phyloP scores from a whole-genome alignment of 2,113 vertebrate species.

The Ameiurus melas region DNA sequence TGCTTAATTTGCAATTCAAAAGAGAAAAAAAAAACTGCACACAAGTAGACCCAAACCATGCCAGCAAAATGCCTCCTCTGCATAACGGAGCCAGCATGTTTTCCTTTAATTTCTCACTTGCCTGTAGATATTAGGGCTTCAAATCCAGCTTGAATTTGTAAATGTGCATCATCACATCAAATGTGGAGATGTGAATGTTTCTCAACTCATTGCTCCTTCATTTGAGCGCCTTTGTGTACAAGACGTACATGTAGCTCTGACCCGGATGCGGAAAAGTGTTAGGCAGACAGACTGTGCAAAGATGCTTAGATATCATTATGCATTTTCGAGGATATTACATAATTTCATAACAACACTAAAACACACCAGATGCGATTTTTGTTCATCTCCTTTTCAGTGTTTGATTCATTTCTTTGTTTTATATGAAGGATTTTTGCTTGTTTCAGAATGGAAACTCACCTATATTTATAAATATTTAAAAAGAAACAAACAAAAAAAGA shows the following conservation, averaged over 20 bases:
- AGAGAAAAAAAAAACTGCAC: not conserved
- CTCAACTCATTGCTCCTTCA: not conserved
- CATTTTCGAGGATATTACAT: not conserved
- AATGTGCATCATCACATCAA: not conserved
- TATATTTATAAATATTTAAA: not conserved
- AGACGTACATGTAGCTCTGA: not conserved
- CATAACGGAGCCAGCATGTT: not conserved
- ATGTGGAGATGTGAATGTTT: not conserved
- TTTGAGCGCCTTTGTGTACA: not conserved
- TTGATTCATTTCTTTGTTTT: not conserved
- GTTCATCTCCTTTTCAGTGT: not conserved
- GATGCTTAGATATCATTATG: not conserved
- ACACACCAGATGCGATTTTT: not conserved
- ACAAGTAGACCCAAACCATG: not conserved
- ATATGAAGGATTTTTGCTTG: not conserved
- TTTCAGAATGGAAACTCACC: not conserved
- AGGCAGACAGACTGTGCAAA: not conserved
- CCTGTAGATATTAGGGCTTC: not conserved
- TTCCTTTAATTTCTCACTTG: not conserved
- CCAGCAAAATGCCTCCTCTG: not conserved
- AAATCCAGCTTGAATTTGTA: not conserved
- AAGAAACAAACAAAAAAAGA: too few relatives aligned
- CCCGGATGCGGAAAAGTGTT: not conserved
- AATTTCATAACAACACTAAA: not conserved
- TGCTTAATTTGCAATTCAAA: not conserved